These are phyloP conservation scores for Mellivora capensis DNA, from an alignment of 2,113 vertebrate genomes.

Conservation along the genomic window DNA sequence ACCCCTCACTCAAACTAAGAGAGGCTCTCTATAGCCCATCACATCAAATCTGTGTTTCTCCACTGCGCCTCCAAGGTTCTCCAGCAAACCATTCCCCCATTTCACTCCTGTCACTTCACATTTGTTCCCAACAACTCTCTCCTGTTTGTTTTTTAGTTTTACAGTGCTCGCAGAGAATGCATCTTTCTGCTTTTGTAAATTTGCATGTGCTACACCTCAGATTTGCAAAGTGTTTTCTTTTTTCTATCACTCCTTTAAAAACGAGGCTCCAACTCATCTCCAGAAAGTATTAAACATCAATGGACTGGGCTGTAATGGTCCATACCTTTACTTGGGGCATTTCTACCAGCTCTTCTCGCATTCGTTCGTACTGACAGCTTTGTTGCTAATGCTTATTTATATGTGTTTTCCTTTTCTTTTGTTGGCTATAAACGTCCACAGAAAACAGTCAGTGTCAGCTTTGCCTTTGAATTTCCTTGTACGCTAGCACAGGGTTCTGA, in stretches of 20 bases:
- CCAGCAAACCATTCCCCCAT: background rate
- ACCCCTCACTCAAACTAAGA: background rate
- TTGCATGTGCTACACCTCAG: background rate
- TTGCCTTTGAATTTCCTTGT: background rate
- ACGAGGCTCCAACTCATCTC: background rate
- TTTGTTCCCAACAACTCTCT: background rate
- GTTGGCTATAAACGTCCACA: rapidly evolving
- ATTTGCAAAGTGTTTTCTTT: background rate
- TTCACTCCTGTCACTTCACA: background rate
- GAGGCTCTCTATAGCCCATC: background rate
- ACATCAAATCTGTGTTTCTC: background rate
- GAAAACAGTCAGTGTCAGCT: background rate
- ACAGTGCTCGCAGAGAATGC: background rate
- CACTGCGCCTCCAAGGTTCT: background rate
- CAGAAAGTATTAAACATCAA: background rate
- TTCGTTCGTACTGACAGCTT: background rate
- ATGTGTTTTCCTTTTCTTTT: background rate
- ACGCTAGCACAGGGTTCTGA: background rate
- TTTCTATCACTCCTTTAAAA: background rate
- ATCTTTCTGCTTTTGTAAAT: background rate
- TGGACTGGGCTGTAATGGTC: background rate
- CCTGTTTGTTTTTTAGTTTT: background rate
- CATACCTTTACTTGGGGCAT: background rate
- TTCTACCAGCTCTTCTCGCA: background rate
- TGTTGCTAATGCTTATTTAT: background rate